Base-by-base conservation (phyloP, 2,888 invertebrate genomes). In the Platycheirus albimanus region DNA sequence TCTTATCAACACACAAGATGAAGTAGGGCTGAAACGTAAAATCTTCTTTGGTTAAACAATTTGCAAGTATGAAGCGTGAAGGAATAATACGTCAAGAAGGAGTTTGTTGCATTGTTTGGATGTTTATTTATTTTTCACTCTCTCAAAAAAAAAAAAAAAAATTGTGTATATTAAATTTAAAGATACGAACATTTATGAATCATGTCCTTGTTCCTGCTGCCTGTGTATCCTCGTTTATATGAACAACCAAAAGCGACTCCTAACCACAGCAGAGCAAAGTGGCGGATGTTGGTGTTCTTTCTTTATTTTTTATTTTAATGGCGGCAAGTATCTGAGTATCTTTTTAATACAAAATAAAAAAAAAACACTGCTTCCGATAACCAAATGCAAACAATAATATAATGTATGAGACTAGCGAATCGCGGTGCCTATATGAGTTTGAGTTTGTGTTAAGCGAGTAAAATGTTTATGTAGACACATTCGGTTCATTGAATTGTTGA, bases 401-500 rank as follows among this genome's bases (percentile, higher is more conserved):
- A 47, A 36, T 66, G 66, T 56, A 36, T n/a, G 15, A 47, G 15
- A 49, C 36, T 47, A 30, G 7, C n/a, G n/a, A n/a, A n/a, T n/a
- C n/a, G n/a, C n/a, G 24, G 13, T 13, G 17, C 24, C 7, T n/a
- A 0, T 24, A 10, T 49, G 7, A 4, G 7, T 33, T 33, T 30
- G 36, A 8, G 47, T 56, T n/a, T n/a, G 24, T 28, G 28, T 58
- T 15, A 11, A 24, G 20, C 19, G n/a, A 20, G 43, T 17, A 38
- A 75, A 69, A 79, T 69, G 54, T 69, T 75, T 75, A 33, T 63
- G 19, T 64, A 74, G 49, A 79, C 49, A 66, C 54, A 67, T 80
- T 70, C 80, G 70, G 75, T 64, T 75, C 80, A 80, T 64, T 70
- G 80, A 70, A 75, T 75, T 56, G 75, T 64, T 75, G 70, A 80